These are phyloP conservation scores for Leptopilina syphax DNA, from an alignment of 2,888 invertebrate genomes.

Conservation along the genomic window DNA sequence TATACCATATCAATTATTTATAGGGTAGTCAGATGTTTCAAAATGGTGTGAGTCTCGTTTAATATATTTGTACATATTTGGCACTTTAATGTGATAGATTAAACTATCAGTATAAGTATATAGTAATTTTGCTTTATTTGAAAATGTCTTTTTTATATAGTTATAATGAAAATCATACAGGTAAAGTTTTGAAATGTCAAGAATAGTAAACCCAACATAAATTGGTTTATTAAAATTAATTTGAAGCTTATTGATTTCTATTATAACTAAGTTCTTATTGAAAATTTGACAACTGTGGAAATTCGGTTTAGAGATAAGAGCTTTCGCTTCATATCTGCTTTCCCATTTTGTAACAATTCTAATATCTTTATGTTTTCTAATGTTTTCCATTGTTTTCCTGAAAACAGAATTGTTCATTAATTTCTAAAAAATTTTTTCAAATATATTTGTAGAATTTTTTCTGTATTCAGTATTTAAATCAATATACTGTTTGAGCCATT, in stretches of 20 bases:
- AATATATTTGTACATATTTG: no score
- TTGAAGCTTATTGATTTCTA: conserved; percentile 65
- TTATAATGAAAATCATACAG: conserved; percentile 74
- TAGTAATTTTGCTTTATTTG: conserved; percentile 53
- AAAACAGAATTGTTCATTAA: conserved; percentile 71
- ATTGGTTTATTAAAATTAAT: conserved; percentile 71
- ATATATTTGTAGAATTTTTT: conserved; percentile 58
- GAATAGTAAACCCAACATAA: conserved; percentile 71
- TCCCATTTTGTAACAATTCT: conserved; percentile 68
- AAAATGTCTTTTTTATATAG: conserved; percentile 60
- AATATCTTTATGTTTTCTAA: conserved; percentile 65
- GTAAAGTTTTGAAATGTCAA: conserved; percentile 72
- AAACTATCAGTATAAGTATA: conserved; percentile 51
- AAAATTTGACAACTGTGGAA: conserved; percentile 67
- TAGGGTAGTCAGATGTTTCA: conserved; percentile 61
- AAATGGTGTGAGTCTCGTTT: conserved; percentile 60
- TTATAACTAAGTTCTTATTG: conserved; percentile 67
- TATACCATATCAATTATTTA: conserved; percentile 58
- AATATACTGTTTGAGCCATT: no score
- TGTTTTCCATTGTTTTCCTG: conserved; percentile 57
- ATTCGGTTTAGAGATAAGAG: conserved; percentile 65
- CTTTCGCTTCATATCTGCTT: conserved; percentile 39
- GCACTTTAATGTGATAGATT: no score
- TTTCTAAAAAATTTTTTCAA: conserved; percentile 73
- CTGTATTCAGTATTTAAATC: no score